A percentile compares a stretch with the other conserved stretches of the same genome.
Evolutionary conservation across 2,888 invertebrate genomes (phyloP).

Genomic region (Catocala fraxini): DNA sequence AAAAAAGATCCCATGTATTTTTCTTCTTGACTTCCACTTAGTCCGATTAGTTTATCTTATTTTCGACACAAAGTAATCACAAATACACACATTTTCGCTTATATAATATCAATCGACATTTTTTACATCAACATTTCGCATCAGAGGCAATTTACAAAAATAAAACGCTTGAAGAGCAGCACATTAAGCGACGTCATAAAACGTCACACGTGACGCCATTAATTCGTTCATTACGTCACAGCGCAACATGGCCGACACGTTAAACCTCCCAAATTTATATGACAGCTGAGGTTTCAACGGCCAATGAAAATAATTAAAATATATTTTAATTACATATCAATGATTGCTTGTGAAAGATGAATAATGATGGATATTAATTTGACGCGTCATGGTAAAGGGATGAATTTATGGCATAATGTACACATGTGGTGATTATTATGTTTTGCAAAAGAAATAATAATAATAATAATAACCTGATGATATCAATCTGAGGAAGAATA

Average conservation of each 20-base stretch:
- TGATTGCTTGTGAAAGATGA: slow-evolving; percentile 7
- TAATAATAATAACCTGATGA: too few relatives aligned
- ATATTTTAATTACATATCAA: slow-evolving; percentile 17
- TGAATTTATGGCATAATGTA: too few relatives aligned
- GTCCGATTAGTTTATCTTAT: too few relatives aligned
- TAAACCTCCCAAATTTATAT: slow-evolving; percentile 43
- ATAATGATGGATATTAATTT: slow-evolving; percentile 5
- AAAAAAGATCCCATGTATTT: too few relatives aligned
- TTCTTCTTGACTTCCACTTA: too few relatives aligned
- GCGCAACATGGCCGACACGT: slow-evolving; percentile 35
- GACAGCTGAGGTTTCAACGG: slow-evolving; percentile 24
- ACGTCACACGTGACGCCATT: slow-evolving; percentile 20
- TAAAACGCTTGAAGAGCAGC: slow-evolving; percentile 9
- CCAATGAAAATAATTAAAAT: slow-evolving; percentile 20
- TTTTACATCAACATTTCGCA: neutral
- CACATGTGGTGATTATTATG: too few relatives aligned
- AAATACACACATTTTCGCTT: too few relatives aligned
- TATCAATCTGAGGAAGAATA: too few relatives aligned
- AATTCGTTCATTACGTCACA: slow-evolving; percentile 24
- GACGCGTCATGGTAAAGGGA: too few relatives aligned
- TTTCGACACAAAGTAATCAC: too few relatives aligned
- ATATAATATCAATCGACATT: too few relatives aligned
- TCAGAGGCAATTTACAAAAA: slow-evolving; percentile 11
- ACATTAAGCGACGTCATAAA: slow-evolving; percentile 18
- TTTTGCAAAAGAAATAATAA: too few relatives aligned